These are phyloP conservation scores for Cladopsammia gracilis DNA, from an alignment of 64 coral and sea anemone species.

Conservation along the genomic window DNA sequence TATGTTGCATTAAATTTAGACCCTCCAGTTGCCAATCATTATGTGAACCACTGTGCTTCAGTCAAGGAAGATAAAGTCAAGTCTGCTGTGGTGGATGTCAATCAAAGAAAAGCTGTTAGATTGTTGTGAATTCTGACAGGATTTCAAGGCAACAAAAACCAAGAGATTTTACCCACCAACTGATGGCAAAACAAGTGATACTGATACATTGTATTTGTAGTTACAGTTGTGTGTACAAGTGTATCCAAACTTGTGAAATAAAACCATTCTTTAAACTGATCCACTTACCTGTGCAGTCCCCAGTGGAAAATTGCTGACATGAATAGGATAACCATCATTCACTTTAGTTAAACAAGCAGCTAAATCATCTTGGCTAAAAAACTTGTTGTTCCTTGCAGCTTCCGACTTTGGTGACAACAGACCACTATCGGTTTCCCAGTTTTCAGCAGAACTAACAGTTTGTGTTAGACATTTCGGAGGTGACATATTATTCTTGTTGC, in stretches of 20 bases:
- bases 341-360: background rate
- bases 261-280: background rate
- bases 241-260: background rate
- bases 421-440: conserved; percentile 1
- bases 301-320: conserved; percentile 46
- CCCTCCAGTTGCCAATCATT: too few relatives aligned
- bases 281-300: conserved; percentile 16
- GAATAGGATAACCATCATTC: background rate
- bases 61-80: too few relatives aligned
- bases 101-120: too few relatives aligned
- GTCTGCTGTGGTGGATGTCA: too few relatives aligned
- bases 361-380: background rate
- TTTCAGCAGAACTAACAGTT: background rate
- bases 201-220: too few relatives aligned
- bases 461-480: background rate
- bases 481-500: background rate
- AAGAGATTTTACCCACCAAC: too few relatives aligned
- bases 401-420: background rate
- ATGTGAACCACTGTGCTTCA: too few relatives aligned
- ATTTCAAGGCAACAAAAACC: too few relatives aligned
- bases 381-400: background rate
- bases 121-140: too few relatives aligned
- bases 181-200: too few relatives aligned
- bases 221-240: too few relatives aligned
- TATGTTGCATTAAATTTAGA: too few relatives aligned